Base-by-base conservation (phyloP, 2,888 invertebrate species). In the Scaeva pyrastri region DNA sequence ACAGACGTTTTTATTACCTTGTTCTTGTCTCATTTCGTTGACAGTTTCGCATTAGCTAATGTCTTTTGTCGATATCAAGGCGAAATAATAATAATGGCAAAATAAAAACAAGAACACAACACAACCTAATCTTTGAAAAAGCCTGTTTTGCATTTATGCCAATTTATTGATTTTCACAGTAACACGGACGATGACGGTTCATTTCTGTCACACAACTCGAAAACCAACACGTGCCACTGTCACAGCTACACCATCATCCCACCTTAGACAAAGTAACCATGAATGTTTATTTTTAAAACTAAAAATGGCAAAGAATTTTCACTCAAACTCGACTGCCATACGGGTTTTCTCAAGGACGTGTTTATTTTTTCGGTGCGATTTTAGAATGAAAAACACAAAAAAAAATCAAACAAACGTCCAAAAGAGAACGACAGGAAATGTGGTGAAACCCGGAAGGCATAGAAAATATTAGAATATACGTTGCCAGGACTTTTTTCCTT, bases 401-500 rank as follows among this genome's bases (percentile, higher is more conserved):
- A 31, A 1, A 23, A 12, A n/a, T n/a, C n/a, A n/a, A n/a, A n/a
- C n/a, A n/a, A n/a, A n/a, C n/a, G n/a, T n/a, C n/a, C n/a, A n/a
- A n/a, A n/a, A n/a, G n/a, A n/a, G n/a, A n/a, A n/a, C n/a, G n/a
- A n/a, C n/a, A n/a, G 48, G 19, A 12, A 36, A 5, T 2, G 7
- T 19, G 36, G 36, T n/a, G 36, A 56, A 36, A 36, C 36, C 58
- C 58, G 58, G 36, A 58, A 48, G 68, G 7, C 36, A 16, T 12
- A n/a, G n/a, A 26, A 23, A 26, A n/a, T 55, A n/a, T 26, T 31
- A n/a, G 39, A 39, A 45, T 41, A 41, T 45, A 55, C 19, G 21
- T 55, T 75, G 64, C 56, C 52, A 74, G 62, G 36, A 52, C 41
- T 64, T 31, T 41, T 21, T 31, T 19, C n/a, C n/a, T n/a, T 56